phyloP scores from a whole-genome alignment of 35 echinoderm and acorn worm species.

The Heliocidaris tuberculata region DNA sequence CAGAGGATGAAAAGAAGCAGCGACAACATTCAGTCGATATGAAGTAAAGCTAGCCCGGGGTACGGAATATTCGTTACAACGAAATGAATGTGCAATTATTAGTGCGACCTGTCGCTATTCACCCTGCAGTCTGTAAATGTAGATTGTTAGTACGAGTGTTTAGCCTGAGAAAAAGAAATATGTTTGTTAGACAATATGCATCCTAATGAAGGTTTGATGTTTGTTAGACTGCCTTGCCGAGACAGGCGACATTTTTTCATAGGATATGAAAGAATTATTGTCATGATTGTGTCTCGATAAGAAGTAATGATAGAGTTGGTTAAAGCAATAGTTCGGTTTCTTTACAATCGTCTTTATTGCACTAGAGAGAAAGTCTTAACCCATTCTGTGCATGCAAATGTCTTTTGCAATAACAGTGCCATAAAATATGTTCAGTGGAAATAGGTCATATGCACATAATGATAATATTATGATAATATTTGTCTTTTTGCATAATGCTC shows the following conservation, averaged over 20 bases:
- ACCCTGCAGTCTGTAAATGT: conserved; percentile 27
- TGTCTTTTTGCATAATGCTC: no score
- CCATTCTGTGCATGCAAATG: no score
- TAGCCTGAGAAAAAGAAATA: conserved; percentile 16
- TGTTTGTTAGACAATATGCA: conserved; percentile 18
- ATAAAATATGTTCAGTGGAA: no score
- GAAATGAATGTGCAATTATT: conserved; percentile 53
- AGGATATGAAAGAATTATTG: neutral
- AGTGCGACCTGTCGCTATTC: conserved; percentile 22
- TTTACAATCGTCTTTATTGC: no score
- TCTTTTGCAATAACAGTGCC: no score
- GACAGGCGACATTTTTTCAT: neutral
- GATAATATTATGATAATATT: no score
- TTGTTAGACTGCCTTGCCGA: neutral
- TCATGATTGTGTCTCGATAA: neutral
- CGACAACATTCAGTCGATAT: conserved; percentile 40
- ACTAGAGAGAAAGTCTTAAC: no score
- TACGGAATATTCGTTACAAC: conserved; percentile 50
- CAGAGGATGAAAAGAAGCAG: neutral
- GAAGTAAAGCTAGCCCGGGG: conserved; percentile 28
- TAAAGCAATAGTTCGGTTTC: neutral
- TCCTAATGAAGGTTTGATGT: conserved; percentile 5
- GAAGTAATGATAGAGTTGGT: neutral
- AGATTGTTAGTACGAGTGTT: conserved; percentile 38
- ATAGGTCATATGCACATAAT: no score